A percentile compares a stretch with the other conserved stretches of the same genome.
Conservation (phyloP, 2,888 invertebrate species). For the Eudemis profundana region DNA sequence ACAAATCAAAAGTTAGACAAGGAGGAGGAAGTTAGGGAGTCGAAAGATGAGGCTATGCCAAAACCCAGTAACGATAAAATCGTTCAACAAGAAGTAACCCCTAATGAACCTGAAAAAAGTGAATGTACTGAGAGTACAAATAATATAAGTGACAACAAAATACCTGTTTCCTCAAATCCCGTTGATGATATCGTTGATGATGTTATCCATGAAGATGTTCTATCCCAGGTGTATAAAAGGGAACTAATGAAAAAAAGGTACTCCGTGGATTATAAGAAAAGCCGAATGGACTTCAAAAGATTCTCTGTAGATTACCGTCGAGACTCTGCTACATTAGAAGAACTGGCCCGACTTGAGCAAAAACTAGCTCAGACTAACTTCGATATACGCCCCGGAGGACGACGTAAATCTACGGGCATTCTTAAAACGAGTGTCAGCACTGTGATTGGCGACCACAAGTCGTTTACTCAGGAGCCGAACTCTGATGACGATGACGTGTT, state of each 20-base stretch:
- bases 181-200: slow-evolving; percentile 59
- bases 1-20: slow-evolving; percentile 55
- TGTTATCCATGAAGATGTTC: slow-evolving; percentile 60
- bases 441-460: slow-evolving; percentile 62
- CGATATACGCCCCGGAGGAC: slow-evolving; percentile 66
- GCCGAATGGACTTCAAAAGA: slow-evolving; percentile 74
- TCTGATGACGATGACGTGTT: slow-evolving; percentile 88
- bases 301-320: slow-evolving; percentile 77
- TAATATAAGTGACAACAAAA: slow-evolving; percentile 44
- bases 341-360: slow-evolving; percentile 71
- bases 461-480: slow-evolving; percentile 58
- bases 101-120: slow-evolving; percentile 11
- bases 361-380: slow-evolving; percentile 76
- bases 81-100: slow-evolving; percentile 43
- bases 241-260: slow-evolving; percentile 72
- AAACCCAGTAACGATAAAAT: slow-evolving; percentile 37
- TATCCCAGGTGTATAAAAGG: slow-evolving; percentile 64
- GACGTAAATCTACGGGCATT: slow-evolving; percentile 79
- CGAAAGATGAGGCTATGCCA: slow-evolving; percentile 44
- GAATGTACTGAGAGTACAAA: slow-evolving; percentile 31
- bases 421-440: slow-evolving; percentile 74
- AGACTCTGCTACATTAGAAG: slow-evolving; percentile 73
- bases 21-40: slow-evolving; percentile 49
- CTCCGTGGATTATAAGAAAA: slow-evolving; percentile 76
- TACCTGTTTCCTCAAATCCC: slow-evolving; percentile 46